Percentiles rank a stretch among this genome's conserved stretches.
phyloP scores from a whole-genome alignment of 2,888 invertebrate species.

The Amphimallon solstitiale region DNA sequence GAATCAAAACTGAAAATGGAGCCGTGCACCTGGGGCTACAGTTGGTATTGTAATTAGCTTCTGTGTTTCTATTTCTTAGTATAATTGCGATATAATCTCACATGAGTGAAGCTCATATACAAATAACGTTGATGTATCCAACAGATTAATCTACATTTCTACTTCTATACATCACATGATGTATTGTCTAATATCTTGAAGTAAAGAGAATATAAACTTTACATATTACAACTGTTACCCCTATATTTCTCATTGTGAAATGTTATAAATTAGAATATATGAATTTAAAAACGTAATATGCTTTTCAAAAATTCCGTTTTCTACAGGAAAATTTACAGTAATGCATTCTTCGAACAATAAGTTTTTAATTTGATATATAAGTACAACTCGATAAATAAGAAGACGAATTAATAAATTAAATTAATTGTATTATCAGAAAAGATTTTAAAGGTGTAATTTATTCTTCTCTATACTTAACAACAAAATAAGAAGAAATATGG shows the following conservation, averaged over 20 bases:
- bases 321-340: too few species aligned
- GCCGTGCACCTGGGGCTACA: conserved; percentile 39
- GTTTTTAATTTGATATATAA: too few species aligned
- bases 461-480: too few species aligned
- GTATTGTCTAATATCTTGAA: conserved; percentile 37
- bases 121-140: conserved; percentile 31
- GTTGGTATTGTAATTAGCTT: conserved; percentile 46
- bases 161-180: conserved; percentile 36
- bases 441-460: too few species aligned
- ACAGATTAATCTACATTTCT: conserved; percentile 37
- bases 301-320: too few species aligned
- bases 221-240: background rate
- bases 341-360: too few species aligned
- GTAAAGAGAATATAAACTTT: conserved; percentile 34
- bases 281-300: too few species aligned
- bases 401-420: too few species aligned
- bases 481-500: too few species aligned
- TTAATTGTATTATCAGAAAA: too few species aligned
- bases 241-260: background rate
- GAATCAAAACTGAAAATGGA: conserved; percentile 43
- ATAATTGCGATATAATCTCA: conserved; percentile 49
- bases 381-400: too few species aligned
- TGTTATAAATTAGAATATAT: too few species aligned
- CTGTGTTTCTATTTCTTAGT: conserved; percentile 48
- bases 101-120: conserved; percentile 45